A percentile compares a stretch with the other conserved stretches of the same genome.
Evolutionary conservation across 2,797 vertebrate genomes (phyloP).

Genomic region (Falco concolor): DNA sequence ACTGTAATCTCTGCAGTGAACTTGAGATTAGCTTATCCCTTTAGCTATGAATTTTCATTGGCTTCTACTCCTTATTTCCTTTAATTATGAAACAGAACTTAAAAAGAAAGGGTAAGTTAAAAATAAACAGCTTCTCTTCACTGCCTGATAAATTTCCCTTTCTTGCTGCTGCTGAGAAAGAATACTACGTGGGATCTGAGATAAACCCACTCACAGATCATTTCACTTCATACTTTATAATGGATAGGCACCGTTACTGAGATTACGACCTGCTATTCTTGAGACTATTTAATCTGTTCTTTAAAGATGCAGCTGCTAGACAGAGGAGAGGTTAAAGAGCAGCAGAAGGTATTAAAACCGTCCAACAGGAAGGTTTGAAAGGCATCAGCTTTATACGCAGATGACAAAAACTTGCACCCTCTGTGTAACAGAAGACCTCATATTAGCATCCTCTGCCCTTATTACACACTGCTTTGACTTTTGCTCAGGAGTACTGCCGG

Average conservation of each 20-base stretch:
- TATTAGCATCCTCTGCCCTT: not conserved
- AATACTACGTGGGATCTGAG: slow-evolving; percentile 41
- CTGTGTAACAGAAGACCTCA: not conserved
- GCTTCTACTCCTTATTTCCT: not conserved
- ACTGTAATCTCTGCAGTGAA: not conserved
- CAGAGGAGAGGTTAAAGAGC: slow-evolving; percentile 28
- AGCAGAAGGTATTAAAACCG: not conserved
- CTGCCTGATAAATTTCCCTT: slow-evolving; percentile 45
- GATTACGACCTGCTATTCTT: slow-evolving; percentile 34
- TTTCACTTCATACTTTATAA: slow-evolving; percentile 26
- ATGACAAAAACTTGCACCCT: not conserved
- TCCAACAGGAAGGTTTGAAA: not conserved
- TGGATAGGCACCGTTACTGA: slow-evolving; percentile 25
- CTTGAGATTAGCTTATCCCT: not conserved
- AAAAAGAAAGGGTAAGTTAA: slow-evolving; percentile 55
- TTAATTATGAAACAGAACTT: slow-evolving; percentile 30
- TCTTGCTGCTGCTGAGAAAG: slow-evolving; percentile 31
- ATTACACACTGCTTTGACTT: not conserved
- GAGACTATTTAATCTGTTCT: not conserved
- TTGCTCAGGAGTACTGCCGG: not conserved
- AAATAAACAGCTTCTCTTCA: slow-evolving; percentile 48
- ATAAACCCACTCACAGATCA: slow-evolving; percentile 55
- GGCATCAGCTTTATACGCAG: not conserved
- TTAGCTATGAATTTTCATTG: not conserved
- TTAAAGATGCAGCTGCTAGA: slow-evolving; percentile 22